Evolutionary conservation across 2,797 vertebrate genomes (phyloP).

Genomic region (Hapalemur alaotrensis): DNA sequence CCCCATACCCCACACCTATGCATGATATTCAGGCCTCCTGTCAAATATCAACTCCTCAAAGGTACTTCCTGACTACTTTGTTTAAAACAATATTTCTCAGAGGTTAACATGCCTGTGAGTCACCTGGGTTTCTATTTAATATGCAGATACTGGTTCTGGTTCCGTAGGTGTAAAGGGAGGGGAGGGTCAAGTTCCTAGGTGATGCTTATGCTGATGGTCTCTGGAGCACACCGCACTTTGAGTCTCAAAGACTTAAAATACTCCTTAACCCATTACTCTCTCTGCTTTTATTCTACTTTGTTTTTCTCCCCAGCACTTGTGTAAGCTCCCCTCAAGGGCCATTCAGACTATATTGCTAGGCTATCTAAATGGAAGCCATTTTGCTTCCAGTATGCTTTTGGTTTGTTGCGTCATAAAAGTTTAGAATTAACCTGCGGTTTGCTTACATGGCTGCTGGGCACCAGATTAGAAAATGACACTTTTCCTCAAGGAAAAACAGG

Average conservation of each 20-base stretch:
- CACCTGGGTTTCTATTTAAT: neutral
- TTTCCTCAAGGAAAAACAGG: no score
- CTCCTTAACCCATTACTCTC: neutral
- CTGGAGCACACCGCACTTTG: neutral
- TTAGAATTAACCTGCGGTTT: no score
- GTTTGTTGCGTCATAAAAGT: no score
- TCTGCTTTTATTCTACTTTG: neutral
- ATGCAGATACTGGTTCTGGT: neutral
- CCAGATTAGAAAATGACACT: no score
- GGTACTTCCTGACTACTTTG: neutral
- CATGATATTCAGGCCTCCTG: neutral
- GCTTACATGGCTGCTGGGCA: no score
- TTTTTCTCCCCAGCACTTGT: neutral
- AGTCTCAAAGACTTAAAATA: neutral
- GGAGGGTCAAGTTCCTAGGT: neutral
- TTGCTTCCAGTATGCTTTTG: no score
- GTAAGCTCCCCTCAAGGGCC: accelerated
- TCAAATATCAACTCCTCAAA: neutral
- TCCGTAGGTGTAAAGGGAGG: neutral
- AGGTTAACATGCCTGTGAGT: neutral
- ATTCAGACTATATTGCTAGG: no score
- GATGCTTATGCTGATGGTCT: neutral
- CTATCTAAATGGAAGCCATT: no score
- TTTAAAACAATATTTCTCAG: neutral
- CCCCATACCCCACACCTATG: neutral